Evolutionary conservation across 2,888 invertebrate genomes (phyloP).

Genomic region (Ornithoptera priamus): DNA sequence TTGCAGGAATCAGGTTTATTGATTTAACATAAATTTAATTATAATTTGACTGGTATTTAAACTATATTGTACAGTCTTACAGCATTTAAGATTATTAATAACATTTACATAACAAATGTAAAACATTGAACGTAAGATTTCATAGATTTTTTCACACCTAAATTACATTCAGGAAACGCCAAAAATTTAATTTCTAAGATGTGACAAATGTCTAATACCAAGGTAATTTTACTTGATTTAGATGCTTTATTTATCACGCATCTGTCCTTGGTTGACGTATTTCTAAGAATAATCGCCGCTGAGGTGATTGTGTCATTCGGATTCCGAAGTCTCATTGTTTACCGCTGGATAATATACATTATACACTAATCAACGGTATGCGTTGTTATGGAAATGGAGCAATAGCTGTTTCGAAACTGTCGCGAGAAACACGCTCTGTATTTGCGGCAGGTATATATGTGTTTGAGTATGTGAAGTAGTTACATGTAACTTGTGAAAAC

Average conservation of each 20-base stretch:
- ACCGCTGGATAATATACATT: slow-evolving; percentile 41
- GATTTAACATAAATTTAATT: no score
- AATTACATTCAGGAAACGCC: neutral
- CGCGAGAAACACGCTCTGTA: neutral
- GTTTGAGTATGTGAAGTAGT: no score
- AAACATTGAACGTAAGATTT: neutral
- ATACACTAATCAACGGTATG: slow-evolving; percentile 12
- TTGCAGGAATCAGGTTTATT: no score
- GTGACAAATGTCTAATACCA: slow-evolving; percentile 8
- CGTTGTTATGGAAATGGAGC: neutral
- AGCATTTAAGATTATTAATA: no score
- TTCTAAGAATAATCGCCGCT: slow-evolving; percentile 49
- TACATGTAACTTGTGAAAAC: no score
- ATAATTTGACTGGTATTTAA: no score
- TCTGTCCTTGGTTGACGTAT: slow-evolving; percentile 51
- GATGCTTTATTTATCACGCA: slow-evolving; percentile 42
- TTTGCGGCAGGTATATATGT: neutral
- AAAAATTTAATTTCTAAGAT: neutral
- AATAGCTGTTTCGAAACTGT: slow-evolving; percentile 1
- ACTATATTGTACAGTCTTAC: no score
- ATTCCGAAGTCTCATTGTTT: slow-evolving; percentile 50
- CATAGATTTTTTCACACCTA: neutral
- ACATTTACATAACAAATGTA: no score
- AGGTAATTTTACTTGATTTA: slow-evolving; percentile 38
- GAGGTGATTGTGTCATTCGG: slow-evolving; percentile 52